Evolutionary conservation across 2,113 vertebrate genomes (phyloP).

Genomic region (Gasterosteus nipponicus): DNA sequence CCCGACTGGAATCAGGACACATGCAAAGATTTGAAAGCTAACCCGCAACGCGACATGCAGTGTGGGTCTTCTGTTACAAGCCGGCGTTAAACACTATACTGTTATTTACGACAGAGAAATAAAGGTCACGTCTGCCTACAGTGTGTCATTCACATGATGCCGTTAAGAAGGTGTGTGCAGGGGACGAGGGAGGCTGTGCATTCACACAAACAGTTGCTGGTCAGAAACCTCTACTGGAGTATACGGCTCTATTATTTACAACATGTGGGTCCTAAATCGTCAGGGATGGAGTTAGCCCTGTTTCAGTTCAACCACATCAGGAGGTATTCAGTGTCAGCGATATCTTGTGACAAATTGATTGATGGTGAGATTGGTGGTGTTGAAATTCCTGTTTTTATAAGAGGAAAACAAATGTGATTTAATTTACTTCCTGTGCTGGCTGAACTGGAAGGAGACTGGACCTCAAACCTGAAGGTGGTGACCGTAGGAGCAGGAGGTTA

Average conservation of each 20-base stretch:
- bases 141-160: slow-evolving; percentile 60
- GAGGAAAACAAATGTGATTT: slow-evolving; percentile 8
- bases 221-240: slow-evolving; percentile 71
- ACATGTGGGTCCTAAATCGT: slow-evolving; percentile 53
- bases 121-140: slow-evolving; percentile 60
- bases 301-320: slow-evolving; percentile 50
- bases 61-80: slow-evolving; percentile 65
- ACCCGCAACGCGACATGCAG: slow-evolving; percentile 66
- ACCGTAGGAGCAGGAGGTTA: slow-evolving; percentile 49
- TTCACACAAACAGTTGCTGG: slow-evolving; percentile 71
- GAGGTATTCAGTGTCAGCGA: slow-evolving; percentile 26
- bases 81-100: slow-evolving; percentile 59
- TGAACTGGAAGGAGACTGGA: slow-evolving; percentile 53
- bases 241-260: slow-evolving; percentile 75
- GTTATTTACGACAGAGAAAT: slow-evolving; percentile 63
- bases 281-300: slow-evolving; percentile 52
- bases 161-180: slow-evolving; percentile 49
- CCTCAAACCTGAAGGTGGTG: slow-evolving; percentile 45
- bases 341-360: slow-evolving; percentile 18
- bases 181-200: slow-evolving; percentile 50
- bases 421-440: slow-evolving; percentile 5
- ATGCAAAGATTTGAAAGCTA: slow-evolving; percentile 73
- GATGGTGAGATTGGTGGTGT: neutral
- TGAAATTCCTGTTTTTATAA: slow-evolving; percentile 17
- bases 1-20: slow-evolving; percentile 59